Base-by-base conservation (phyloP, 1,140 invertebrate species). In the Condylostylus longicornis region DNA sequence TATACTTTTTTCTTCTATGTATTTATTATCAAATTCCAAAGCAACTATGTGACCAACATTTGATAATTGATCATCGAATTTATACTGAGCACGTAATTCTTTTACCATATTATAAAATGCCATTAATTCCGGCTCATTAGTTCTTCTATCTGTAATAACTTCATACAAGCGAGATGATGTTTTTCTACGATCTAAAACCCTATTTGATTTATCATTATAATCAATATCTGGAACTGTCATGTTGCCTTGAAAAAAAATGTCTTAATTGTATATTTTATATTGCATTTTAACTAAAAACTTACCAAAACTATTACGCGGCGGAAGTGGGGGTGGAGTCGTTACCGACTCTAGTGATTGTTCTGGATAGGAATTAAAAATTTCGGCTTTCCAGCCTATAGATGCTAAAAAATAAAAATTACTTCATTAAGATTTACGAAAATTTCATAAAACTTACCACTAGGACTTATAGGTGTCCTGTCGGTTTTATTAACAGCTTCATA, bases 41-140 rank as follows among this genome's bases (percentile, higher is more conserved):
- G 84, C 86, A 33, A 85, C 71, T 30, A 90, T 72, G 43, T 87
- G 71, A 3, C 84, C 84, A 32, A 77, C 71, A 65, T 89, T 88
- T 5, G 77, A 80, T 33, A 57, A 67, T 13, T 65, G 64, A 59
- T 88, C 76, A 38, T 75, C 69, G 52, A 75, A 70, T 0, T 68
- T 62, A 63, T 80, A 87, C 43, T 72, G 73, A 55, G 67, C 29
- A 6, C 58, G 46, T 15, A 61, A 29, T 12, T 51, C 29, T 17
- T 42, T 55, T 0, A 88, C 74, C 77, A 87, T 85, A 41, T 72
- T 71, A 50, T 81, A 73, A 62, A 88, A 88, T 17, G 78, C 79
- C 45, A 72, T 67, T 20, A 87, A 63, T 59, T 88, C 83, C 22
- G 72, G 69, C 55, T 85, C 79, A 41, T 71, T 72, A 22, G 71